These are phyloP conservation scores for Eubasilissa regina DNA, from an alignment of 1,140 invertebrate species.

Conservation along the genomic window DNA sequence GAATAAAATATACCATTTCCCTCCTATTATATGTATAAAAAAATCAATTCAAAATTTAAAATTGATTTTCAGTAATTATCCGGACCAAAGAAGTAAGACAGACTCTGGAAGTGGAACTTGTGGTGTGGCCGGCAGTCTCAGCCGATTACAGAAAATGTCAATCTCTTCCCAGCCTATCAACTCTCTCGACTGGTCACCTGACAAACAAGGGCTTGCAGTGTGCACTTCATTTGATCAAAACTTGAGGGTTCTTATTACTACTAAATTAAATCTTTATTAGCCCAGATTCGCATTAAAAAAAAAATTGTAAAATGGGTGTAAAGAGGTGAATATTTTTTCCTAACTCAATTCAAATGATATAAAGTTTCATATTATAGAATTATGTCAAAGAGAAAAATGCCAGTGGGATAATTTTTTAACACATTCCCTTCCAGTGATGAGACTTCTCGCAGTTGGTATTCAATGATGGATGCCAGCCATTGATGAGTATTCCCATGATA, in stretches of 20 bases:
- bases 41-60: too few relatives aligned
- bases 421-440: too few relatives aligned
- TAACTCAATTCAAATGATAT: too few relatives aligned
- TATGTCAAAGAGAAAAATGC: too few relatives aligned
- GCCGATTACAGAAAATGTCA: slow-evolving; percentile 84
- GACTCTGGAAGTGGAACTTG: slow-evolving; percentile 79
- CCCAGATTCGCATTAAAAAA: too few relatives aligned
- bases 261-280: slow-evolving; percentile 84
- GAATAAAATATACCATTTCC: too few relatives aligned
- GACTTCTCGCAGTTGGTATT: too few relatives aligned
- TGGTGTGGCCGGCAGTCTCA: slow-evolving; percentile 84
- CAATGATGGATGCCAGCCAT: too few relatives aligned
- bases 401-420: too few relatives aligned
- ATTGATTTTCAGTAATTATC: slow-evolving; percentile 81
- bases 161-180: slow-evolving; percentile 92
- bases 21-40: too few relatives aligned
- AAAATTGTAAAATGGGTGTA: neutral
- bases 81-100: slow-evolving; percentile 79
- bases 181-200: slow-evolving; percentile 92
- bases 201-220: slow-evolving; percentile 90
- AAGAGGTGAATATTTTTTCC: neutral
- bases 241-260: slow-evolving; percentile 89
- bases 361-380: too few relatives aligned
- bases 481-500: too few relatives aligned
- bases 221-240: slow-evolving; percentile 95